phyloP scores from a whole-genome alignment of 1,140 invertebrate genomes.

The Drosophila albomicans region DNA sequence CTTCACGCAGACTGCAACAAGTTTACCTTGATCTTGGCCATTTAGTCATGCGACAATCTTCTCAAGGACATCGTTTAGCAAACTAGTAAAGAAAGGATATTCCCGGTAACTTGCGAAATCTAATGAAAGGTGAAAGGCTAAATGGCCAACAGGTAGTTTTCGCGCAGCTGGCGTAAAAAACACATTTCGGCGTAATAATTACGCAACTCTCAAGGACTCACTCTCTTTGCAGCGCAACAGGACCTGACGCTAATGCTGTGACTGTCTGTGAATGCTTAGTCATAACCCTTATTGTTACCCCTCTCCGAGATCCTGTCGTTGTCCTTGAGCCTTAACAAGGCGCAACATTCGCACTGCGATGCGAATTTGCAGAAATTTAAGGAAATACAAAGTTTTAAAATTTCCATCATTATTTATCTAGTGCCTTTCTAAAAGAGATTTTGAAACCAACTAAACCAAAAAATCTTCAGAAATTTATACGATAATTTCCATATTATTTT shows the following conservation, averaged over 20 bases:
- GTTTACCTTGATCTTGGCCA: slow-evolving; percentile 55
- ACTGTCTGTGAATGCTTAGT: slow-evolving; percentile 42
- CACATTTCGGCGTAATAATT: slow-evolving; percentile 52
- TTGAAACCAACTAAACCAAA: too few species aligned
- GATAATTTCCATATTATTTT: too few species aligned
- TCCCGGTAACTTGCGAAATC: slow-evolving; percentile 22
- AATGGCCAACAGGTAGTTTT: slow-evolving; percentile 64
- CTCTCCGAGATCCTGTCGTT: slow-evolving; percentile 3
- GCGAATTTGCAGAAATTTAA: background rate
- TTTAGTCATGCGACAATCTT: slow-evolving; percentile 43
- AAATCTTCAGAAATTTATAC: too few species aligned
- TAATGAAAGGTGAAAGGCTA: slow-evolving; percentile 25
- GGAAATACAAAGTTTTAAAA: too few species aligned
- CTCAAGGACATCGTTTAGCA: slow-evolving; percentile 56
- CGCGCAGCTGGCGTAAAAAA: slow-evolving; percentile 67
- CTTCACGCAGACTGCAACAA: slow-evolving; percentile 33
- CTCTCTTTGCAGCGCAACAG: slow-evolving; percentile 29
- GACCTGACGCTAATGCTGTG: slow-evolving; percentile 53
- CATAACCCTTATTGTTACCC: slow-evolving; percentile 64
- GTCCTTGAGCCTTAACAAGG: slow-evolving; percentile 48
- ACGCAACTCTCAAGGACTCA: slow-evolving; percentile 65
- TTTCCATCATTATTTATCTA: too few species aligned
- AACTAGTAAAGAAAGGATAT: slow-evolving; percentile 66
- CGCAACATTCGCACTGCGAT: background rate
- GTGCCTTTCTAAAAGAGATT: too few species aligned